Conservation (phyloP, 2,113 vertebrate species). For the Fulmarus glacialis region DNA sequence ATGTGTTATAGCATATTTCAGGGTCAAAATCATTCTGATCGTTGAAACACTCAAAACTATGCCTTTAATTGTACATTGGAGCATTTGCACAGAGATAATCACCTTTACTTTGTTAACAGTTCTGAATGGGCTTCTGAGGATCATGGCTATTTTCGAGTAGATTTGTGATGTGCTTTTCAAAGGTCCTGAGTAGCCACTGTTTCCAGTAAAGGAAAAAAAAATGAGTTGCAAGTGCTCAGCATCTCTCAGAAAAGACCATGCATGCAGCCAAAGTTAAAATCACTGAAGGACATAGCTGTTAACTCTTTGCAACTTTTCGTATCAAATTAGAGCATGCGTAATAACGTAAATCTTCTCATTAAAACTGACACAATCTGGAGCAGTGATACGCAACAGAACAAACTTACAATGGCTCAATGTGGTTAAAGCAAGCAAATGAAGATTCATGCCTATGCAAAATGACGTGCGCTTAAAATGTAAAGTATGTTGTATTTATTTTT, state of each 20-base stretch:
- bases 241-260: not conserved
- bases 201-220: not conserved
- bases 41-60: not conserved
- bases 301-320: not conserved
- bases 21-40: not conserved
- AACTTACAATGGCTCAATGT: not conserved
- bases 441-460: not conserved
- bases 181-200: not conserved
- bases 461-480: accelerated
- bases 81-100: not conserved
- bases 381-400: not conserved
- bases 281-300: not conserved
- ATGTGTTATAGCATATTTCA: not conserved
- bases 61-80: not conserved
- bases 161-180: not conserved
- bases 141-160: not conserved
- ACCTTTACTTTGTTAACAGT: not conserved
- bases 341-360: not conserved
- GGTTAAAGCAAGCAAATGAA: not conserved
- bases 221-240: not conserved
- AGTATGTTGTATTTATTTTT: not conserved
- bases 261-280: not conserved
- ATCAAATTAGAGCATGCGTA: not conserved
- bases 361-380: not conserved
- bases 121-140: not conserved